Base-by-base conservation (phyloP, 2,888 invertebrate species). In the Latheticus oryzae region DNA sequence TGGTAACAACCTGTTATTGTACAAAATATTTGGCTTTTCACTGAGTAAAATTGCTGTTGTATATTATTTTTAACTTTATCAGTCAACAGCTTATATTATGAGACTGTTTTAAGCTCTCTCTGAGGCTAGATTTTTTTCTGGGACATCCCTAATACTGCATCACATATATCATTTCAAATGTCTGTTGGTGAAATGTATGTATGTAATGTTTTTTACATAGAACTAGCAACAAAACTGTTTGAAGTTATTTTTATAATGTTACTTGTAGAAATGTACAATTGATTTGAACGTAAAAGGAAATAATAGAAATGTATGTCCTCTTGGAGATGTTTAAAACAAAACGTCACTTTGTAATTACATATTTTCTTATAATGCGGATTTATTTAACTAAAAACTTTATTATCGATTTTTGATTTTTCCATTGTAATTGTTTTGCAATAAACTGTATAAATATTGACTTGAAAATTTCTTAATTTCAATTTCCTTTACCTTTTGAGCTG, bases 341-440 rank as follows among this genome's bases (percentile, higher is more conserved):
- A 23, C 19, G 47, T 53, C 53, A 52, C 32, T 17, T 26, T 58
- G 40, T 47, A 51, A 45, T 37, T 38, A 55, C 16, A 55, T 55
- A 40, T 23, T 38, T 62, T 60, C 58, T 59, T 62, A 56, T 60
- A 60, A n/a, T 45, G 35, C 51, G 54, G 50, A 48, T 57, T 61
- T 30, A 45, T 63, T 32, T 32, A 28, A 28, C 16, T 43, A 54
- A 48, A 38, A 37, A 48, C 21, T 52, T 28, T 19, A 48, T 53
- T 54, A 43, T 45, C 45, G 42, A 42, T 47, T 53, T 38, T 57
- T 19, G 3, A 32, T 43, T 57, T 52, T 63, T 63, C 56, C 61
- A 64, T 67, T 68, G 68, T 68, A 65, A 68, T 64, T 65, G 45
- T 68, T 68, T 69, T 70, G 66, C 70, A 70, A 70, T 70, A 70